Conservation (phyloP, 2,113 vertebrate species). For the Anas platyrhynchos region DNA sequence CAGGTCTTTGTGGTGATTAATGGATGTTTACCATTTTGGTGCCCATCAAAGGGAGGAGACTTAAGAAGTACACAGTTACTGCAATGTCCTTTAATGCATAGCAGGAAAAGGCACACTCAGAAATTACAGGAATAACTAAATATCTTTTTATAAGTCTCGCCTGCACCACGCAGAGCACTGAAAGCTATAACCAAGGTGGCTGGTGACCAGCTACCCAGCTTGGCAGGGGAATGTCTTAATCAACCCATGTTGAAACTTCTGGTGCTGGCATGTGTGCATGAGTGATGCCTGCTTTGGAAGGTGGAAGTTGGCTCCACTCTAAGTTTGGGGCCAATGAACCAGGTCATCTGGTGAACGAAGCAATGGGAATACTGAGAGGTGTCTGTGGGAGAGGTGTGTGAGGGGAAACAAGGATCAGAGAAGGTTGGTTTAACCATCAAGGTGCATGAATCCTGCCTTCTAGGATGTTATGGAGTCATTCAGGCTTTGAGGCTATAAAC, state of each 20-base stretch:
- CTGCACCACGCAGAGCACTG: neutral
- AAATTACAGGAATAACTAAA: too few species aligned
- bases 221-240: neutral
- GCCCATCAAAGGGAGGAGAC: neutral
- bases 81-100: neutral
- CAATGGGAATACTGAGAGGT: neutral
- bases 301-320: neutral
- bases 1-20: neutral
- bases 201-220: neutral
- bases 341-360: neutral
- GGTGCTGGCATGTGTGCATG: rapidly evolving
- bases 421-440: neutral
- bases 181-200: neutral
- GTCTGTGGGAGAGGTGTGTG: neutral
- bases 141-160: neutral
- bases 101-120: neutral
- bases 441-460: neutral
- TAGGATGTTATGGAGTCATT: neutral
- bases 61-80: neutral
- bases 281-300: neutral
- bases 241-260: neutral
- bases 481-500: neutral
- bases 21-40: neutral
- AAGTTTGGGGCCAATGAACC: neutral
- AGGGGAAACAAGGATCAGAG: neutral